Evolutionary conservation across 2,113 vertebrate genomes (phyloP).

Genomic region (Morone chrysops): DNA sequence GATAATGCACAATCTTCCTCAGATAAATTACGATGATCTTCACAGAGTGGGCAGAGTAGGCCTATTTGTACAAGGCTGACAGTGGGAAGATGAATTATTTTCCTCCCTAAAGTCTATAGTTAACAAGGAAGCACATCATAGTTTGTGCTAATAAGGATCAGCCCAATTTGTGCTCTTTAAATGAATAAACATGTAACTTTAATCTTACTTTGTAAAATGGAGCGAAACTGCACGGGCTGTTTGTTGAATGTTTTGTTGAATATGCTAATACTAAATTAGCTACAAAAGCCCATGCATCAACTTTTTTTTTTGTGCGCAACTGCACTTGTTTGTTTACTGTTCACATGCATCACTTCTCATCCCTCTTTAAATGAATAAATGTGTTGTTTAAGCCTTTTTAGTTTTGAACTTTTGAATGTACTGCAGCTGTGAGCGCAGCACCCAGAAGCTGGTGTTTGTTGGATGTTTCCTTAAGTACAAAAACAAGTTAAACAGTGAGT

Average conservation of each 20-base stretch:
- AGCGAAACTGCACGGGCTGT: slow-evolving; percentile 26
- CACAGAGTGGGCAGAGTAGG: slow-evolving; percentile 17
- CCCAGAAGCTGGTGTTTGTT: slow-evolving; percentile 30
- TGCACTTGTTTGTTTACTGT: slow-evolving; percentile 46
- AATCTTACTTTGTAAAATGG: slow-evolving; percentile 46
- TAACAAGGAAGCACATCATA: slow-evolving; percentile 45
- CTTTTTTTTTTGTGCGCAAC: slow-evolving; percentile 8
- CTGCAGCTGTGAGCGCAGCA: slow-evolving; percentile 29
- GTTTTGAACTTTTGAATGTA: slow-evolving; percentile 14
- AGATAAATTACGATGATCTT: slow-evolving; percentile 35
- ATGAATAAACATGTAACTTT: slow-evolving; percentile 57
- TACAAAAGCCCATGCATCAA: slow-evolving; percentile 35
- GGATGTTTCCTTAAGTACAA: slow-evolving; percentile 51
- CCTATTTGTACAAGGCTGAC: slow-evolving; percentile 43
- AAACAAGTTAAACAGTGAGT: slow-evolving; percentile 40
- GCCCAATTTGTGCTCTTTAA: slow-evolving; percentile 49
- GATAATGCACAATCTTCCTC: slow-evolving; percentile 12
- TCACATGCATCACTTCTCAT: slow-evolving; percentile 24
- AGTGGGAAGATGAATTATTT: slow-evolving; percentile 21
- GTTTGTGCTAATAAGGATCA: slow-evolving; percentile 62
- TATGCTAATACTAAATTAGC: slow-evolving; percentile 51
- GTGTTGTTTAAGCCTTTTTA: slow-evolving; percentile 33
- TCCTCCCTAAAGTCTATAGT: slow-evolving; percentile 28
- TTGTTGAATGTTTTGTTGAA: slow-evolving; percentile 60
- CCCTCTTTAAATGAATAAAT: slow-evolving; percentile 39